Evolutionary conservation across 2,888 invertebrate genomes (phyloP).

Genomic region (Autographa pulchrina): DNA sequence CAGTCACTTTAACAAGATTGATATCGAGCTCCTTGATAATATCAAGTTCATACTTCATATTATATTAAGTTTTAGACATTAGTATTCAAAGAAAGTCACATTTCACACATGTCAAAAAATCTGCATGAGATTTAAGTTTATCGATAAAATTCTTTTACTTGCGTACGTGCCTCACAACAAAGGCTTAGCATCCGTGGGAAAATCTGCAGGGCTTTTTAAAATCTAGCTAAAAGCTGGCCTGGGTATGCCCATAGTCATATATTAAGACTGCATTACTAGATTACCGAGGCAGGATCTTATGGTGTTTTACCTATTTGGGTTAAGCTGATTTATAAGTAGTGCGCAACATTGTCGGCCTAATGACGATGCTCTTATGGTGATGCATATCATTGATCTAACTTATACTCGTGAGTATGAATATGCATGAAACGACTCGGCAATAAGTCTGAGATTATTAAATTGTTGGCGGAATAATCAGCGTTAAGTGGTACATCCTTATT

Average conservation of each 20-base stretch:
- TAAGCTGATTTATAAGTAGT: conserved; percentile 50
- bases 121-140: conserved; percentile 52
- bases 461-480: conserved; percentile 21
- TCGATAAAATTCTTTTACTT: conserved; percentile 70
- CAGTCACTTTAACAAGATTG: conserved; percentile 48
- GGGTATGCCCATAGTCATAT: conserved; percentile 70
- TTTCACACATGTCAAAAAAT: conserved; percentile 25
- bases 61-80: conserved; percentile 15
- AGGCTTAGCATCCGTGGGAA: conserved; percentile 82
- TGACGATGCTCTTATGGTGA: conserved; percentile 43
- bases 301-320: conserved; percentile 65
- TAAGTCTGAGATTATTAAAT: conserved; percentile 43
- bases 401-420: conserved; percentile 47
- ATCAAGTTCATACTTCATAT: conserved; percentile 3
- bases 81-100: conserved; percentile 35
- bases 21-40: conserved; percentile 16
- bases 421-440: conserved; percentile 26
- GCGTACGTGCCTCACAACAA: conserved; percentile 75
- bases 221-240: conserved; percentile 71
- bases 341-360: conserved; percentile 32
- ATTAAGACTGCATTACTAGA: conserved; percentile 76
- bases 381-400: conserved; percentile 51
- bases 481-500: conserved; percentile 19
- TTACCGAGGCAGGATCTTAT: conserved; percentile 62
- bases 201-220: conserved; percentile 81